These are phyloP conservation scores for Cerceris ruficornis DNA, from an alignment of 2,888 invertebrate species.

Conservation along the genomic window DNA sequence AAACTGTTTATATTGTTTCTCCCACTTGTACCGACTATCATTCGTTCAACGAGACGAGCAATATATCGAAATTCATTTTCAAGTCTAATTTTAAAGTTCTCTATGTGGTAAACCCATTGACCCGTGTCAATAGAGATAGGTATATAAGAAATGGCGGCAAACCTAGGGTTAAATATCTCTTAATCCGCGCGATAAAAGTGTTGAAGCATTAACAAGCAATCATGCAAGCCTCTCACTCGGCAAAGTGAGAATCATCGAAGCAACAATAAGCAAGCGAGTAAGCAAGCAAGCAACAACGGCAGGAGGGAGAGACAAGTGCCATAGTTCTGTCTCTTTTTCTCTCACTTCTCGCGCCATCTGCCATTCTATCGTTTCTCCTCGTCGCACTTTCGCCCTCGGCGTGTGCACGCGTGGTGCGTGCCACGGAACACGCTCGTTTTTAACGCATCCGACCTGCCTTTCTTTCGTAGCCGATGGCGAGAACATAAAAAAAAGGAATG, in stretches of 20 bases:
- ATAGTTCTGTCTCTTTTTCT: conserved; percentile 25
- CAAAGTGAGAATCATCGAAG: conserved; percentile 26
- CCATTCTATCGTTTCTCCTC: conserved; percentile 48
- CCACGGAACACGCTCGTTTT: conserved; percentile 47
- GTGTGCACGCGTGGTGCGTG: conserved; percentile 49
- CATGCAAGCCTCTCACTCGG: background rate
- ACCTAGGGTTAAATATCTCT: no score
- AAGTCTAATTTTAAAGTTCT: no score
- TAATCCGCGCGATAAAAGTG: no score
- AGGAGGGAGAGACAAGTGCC: conserved; percentile 70
- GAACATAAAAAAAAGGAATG: conserved; percentile 47
- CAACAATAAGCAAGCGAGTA: conserved; percentile 43
- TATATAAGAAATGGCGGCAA: no score
- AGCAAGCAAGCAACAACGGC: conserved; percentile 42
- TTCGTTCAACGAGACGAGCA: no score
- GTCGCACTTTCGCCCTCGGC: conserved; percentile 26
- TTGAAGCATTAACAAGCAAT: background rate
- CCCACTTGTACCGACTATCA: no score
- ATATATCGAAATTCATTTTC: no score
- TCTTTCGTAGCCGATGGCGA: conserved; percentile 36
- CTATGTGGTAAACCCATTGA: no score
- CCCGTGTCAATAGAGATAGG: no score
- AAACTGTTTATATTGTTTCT: no score
- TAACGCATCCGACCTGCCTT: conserved; percentile 50
- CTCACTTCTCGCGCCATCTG: conserved; percentile 55